phyloP scores from a whole-genome alignment of 2,113 vertebrate genomes.

The Poecilia latipinna region DNA sequence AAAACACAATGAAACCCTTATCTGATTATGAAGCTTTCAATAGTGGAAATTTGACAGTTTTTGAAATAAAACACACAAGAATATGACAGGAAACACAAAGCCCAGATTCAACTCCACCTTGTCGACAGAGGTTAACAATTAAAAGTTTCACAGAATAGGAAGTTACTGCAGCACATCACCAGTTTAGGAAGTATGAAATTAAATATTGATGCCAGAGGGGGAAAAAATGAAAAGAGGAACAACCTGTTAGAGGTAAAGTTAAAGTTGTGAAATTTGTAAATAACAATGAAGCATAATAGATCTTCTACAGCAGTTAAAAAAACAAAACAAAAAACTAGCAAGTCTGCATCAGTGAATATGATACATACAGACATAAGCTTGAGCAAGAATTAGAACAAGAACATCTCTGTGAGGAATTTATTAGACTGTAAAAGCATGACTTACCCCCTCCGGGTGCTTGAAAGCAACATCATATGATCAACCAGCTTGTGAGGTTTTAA shows the following conservation, averaged over 20 bases:
- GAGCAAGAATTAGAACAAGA: not conserved
- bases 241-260: not conserved
- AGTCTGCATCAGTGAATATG: not conserved
- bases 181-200: slow-evolving; percentile 3
- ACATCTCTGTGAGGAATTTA: slow-evolving; percentile 24
- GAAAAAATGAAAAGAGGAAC: slow-evolving; percentile 33
- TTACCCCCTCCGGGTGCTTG: slow-evolving; percentile 65
- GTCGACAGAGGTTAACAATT: not conserved
- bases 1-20: slow-evolving; percentile 1
- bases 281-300: not conserved
- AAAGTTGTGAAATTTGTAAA: slow-evolving; percentile 25
- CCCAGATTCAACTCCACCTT: not conserved
- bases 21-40: not conserved
- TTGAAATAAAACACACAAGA: slow-evolving; percentile 7
- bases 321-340: not conserved
- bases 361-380: not conserved
- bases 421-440: slow-evolving; percentile 45
- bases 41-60: not conserved
- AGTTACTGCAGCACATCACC: slow-evolving; percentile 5
- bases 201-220: slow-evolving; percentile 34
- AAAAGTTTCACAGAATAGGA: slow-evolving; percentile 21
- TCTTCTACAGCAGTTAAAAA: not conserved
- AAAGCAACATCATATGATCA: slow-evolving; percentile 69
- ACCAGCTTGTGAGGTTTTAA: slow-evolving; percentile 48
- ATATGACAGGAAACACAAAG: not conserved